Percentiles rank a stretch among this genome's conserved stretches.
phyloP scores from a whole-genome alignment of 2,113 vertebrate genomes.

The Pavo muticus region DNA sequence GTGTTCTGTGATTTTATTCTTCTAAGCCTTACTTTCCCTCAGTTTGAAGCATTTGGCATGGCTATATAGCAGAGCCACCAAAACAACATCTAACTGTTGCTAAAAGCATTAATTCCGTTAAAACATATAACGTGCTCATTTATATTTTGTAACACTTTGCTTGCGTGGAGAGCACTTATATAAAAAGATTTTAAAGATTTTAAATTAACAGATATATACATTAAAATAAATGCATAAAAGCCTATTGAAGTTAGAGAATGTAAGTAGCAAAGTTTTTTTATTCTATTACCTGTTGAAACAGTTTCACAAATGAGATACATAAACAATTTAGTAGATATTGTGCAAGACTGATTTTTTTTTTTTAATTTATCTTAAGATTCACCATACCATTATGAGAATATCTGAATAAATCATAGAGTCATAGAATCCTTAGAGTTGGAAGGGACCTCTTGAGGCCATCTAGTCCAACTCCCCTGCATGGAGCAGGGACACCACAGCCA shows the following conservation, averaged over 20 bases:
- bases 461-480: too few species aligned
- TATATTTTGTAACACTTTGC: not conserved
- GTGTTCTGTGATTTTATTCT: not conserved
- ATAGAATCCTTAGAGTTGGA: too few species aligned
- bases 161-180: not conserved
- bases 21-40: not conserved
- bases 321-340: not conserved
- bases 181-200: not conserved
- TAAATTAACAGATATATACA: not conserved
- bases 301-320: not conserved
- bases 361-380: not conserved
- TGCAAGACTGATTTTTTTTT: not conserved
- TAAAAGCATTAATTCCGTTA: not conserved
- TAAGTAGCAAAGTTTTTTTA: not conserved
- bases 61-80: not conserved
- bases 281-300: not conserved
- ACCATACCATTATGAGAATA: not conserved
- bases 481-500: too few species aligned
- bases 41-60: not conserved
- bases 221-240: not conserved
- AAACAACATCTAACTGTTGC: not conserved
- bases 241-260: not conserved
- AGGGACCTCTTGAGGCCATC: too few species aligned
- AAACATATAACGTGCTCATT: not conserved
- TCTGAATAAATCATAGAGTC: not conserved